Base-by-base conservation (phyloP, 2,888 invertebrate species). In the Machimus atricapillus region DNA sequence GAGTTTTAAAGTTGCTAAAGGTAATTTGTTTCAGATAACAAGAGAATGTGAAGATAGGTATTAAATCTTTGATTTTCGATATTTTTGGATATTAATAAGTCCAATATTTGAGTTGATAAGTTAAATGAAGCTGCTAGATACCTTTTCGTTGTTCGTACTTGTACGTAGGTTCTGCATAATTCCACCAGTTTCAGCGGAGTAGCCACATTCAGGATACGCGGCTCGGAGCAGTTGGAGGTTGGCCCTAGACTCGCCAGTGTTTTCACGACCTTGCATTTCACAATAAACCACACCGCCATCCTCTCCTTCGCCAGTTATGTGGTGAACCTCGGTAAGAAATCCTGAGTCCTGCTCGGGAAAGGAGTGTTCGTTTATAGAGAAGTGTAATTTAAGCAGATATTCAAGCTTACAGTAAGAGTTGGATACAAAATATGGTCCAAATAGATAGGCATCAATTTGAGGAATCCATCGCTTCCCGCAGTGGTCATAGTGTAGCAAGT, bases 221-320 rank as follows among this genome's bases (percentile, higher is more conserved):
- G 94, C 94, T 88, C 95, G 93, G 27, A 94, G 91, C 91, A 97
- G 92, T 89, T 94, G 94, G 86, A 95, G 92, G 89, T 95, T 94
- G 88, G 96, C 94, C 88, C 96, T 93, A 87, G 95, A 95, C 90
- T 96, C 96, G 5, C 96, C 96, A n/a, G 94, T 94, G 91, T 97
- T 97, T 91, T 97, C 97, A 43, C 95, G 91, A 0, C 96, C 97
- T 92, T 97, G 98, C 97, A 98, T 98, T 93, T 98, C 98, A 92
- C 97, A 97, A 91, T 98, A 98, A n/a, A 98, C 98, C 16, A 98
- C 97, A 23, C 98, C 98, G 14, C 96, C 97, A 93, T 98, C 96
- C 89, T 97, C 96, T 0, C 98, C 98, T 88, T 96, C 95, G 0
- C 96, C 96, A 90, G 96, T 97, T 88, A 98, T 94, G 91, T 98